Evolutionary conservation across 1,140 invertebrate species (phyloP), one percentile per base, ranked within the genome.

Genomic region (Drosophila funebris): DNA sequence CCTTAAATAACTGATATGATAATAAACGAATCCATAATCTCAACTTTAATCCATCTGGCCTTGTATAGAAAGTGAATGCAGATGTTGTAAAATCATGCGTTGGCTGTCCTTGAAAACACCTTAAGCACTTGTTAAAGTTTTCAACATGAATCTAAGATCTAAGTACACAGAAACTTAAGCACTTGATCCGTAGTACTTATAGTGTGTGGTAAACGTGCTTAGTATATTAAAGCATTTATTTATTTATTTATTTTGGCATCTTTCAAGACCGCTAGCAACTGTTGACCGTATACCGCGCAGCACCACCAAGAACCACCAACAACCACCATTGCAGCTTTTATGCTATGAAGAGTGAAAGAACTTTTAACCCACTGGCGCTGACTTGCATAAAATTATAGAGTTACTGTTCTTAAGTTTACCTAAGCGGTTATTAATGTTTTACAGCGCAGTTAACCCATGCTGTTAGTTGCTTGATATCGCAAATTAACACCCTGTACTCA

Each of bases 91-190:
- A 46, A 27, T 7, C 24, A 24, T 24, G 13, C n/a, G 6, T 13
- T 27, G 43, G 8, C 24, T 4, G 36, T 9, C 61, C 37, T 64
- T 54, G 37, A 64, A 64, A 43, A 29, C 61, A 64, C 61, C 61
- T 53, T 27, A 37, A 53, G 7, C 11, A 31, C 3, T 29, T 41
- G 11, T 43, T 56, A 22, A 46, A 24, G n/a, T 43, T 43, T 20
- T 20, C 8, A 41, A 13, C 16, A 14, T 31, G 11, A 31, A 52
- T 0, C 14, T 50, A 16, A 24, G 27, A 20, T 3, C 57, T 48
- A n/a, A 18, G 11, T 13, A 44, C 16, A 44, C 5, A 24, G 16
- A 29, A 20, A 13, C 22, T 31, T 33, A 46, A 60, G 41, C 7
- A 14, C 31, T 18, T 50, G 50, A 39, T 31, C 16, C 13, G n/a